phyloP scores from a whole-genome alignment of 2,113 vertebrate species.

The Anoplopoma fimbria region DNA sequence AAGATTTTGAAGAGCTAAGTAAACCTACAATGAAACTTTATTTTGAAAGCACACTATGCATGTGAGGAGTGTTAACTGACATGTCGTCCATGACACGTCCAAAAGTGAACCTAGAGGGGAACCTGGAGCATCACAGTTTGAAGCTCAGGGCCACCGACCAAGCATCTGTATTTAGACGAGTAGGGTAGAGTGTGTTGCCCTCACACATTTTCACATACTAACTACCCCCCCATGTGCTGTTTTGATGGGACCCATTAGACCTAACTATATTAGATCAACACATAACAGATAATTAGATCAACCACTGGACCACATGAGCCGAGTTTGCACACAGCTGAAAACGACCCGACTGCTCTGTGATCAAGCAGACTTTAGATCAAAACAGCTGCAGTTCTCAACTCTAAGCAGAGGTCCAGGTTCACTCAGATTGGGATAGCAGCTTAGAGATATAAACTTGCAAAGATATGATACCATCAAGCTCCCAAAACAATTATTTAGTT shows the following conservation, averaged over 20 bases:
- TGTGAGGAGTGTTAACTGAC: too few species aligned
- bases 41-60: too few species aligned
- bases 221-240: too few species aligned
- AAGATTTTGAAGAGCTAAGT: too few species aligned
- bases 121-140: too few species aligned
- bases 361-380: background rate
- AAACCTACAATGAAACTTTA: too few species aligned
- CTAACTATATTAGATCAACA: slow-evolving; percentile 42
- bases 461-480: background rate
- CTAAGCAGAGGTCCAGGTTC: background rate
- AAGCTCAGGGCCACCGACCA: too few species aligned
- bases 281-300: slow-evolving; percentile 44
- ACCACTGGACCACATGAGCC: slow-evolving; percentile 41
- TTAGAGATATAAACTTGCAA: too few species aligned
- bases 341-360: background rate
- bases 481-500: background rate
- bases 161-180: too few species aligned
- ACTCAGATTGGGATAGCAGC: background rate
- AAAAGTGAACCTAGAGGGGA: too few species aligned
- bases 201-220: background rate
- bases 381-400: background rate
- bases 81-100: too few species aligned
- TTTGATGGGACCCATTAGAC: slow-evolving; percentile 23
- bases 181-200: too few species aligned
- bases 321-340: slow-evolving; percentile 35